Percentiles rank a stretch among this genome's conserved stretches.
These are phyloP conservation scores for Phytoseiulus persimilis DNA, from an alignment of 2,888 invertebrate species.

Conservation along the genomic window DNA sequence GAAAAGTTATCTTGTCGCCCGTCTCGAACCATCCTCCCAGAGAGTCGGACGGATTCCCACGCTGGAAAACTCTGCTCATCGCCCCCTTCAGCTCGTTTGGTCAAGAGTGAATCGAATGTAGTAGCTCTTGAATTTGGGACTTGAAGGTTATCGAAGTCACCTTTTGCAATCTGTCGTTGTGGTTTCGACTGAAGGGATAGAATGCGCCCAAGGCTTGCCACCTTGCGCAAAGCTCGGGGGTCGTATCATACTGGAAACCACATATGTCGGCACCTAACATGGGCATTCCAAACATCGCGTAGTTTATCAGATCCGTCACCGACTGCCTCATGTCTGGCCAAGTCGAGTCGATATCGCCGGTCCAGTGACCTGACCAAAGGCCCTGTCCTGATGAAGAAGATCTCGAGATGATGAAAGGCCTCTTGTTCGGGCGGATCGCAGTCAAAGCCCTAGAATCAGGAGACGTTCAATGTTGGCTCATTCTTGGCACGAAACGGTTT, in stretches of 20 bases:
- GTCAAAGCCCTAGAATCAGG: constrained; percentile 45
- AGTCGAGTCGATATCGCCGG: constrained; percentile 49
- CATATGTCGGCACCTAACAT: constrained; percentile 47
- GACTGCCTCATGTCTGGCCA: constrained; percentile 49
- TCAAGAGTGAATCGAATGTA: too few species aligned
- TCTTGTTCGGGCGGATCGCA: constrained; percentile 48
- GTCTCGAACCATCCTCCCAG: too few species aligned
- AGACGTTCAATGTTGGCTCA: too few species aligned
- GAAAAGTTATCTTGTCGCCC: too few species aligned
- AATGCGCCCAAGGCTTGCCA: constrained; percentile 54
- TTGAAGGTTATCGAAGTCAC: constrained; percentile 46
- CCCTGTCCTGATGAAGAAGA: constrained; percentile 50
- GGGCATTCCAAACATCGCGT: constrained; percentile 29
- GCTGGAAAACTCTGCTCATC: too few species aligned
- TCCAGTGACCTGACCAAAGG: constrained; percentile 50
- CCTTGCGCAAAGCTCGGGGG: constrained; percentile 52
- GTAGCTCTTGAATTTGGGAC: constrained; percentile 47
- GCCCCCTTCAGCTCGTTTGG: too few species aligned
- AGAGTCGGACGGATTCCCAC: too few species aligned
- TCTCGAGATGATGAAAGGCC: constrained; percentile 50
- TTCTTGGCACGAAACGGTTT: too few species aligned
- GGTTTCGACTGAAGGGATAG: constrained; percentile 51
- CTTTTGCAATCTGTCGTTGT: constrained; percentile 47
- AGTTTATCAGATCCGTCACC: constrained; percentile 51
- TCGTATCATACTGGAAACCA: constrained; percentile 48